These are phyloP conservation scores for Riparia riparia DNA, from an alignment of 2,113 vertebrate genomes.

Conservation along the genomic window DNA sequence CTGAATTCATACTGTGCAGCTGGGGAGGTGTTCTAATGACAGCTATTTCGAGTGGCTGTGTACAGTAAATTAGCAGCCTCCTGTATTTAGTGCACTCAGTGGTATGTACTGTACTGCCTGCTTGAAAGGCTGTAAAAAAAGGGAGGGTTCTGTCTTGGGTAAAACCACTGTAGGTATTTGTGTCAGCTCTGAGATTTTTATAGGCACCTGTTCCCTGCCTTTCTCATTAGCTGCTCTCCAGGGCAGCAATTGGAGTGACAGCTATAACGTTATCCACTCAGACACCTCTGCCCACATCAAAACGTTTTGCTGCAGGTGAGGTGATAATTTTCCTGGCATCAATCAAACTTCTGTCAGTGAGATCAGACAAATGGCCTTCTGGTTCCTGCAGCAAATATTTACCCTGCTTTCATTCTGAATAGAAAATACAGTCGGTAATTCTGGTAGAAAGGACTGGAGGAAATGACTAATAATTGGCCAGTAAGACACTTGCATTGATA, in stretches of 20 bases:
- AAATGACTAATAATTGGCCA: background rate
- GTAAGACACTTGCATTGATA: background rate
- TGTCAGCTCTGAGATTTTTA: background rate
- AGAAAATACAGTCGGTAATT: background rate
- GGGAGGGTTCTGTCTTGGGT: background rate
- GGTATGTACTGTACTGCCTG: background rate
- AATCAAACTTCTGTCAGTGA: background rate
- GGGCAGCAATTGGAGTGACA: constrained; percentile 4
- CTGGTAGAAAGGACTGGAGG: background rate
- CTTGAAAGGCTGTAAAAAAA: background rate
- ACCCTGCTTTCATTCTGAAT: background rate
- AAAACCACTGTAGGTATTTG: background rate
- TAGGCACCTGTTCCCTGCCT: background rate
- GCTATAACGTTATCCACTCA: background rate
- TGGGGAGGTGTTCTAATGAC: background rate
- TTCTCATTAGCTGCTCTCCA: constrained; percentile 20
- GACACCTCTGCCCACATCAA: background rate
- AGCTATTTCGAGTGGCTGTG: background rate
- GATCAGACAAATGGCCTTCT: constrained; percentile 1
- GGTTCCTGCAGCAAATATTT: background rate
- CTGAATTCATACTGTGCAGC: background rate
- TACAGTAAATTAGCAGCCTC: background rate
- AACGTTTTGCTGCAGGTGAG: constrained; percentile 14
- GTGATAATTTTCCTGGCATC: constrained; percentile 8
- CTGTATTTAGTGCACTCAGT: background rate